Evolutionary conservation across 2,113 vertebrate genomes (phyloP).

Genomic region (Jaculus jaculus): DNA sequence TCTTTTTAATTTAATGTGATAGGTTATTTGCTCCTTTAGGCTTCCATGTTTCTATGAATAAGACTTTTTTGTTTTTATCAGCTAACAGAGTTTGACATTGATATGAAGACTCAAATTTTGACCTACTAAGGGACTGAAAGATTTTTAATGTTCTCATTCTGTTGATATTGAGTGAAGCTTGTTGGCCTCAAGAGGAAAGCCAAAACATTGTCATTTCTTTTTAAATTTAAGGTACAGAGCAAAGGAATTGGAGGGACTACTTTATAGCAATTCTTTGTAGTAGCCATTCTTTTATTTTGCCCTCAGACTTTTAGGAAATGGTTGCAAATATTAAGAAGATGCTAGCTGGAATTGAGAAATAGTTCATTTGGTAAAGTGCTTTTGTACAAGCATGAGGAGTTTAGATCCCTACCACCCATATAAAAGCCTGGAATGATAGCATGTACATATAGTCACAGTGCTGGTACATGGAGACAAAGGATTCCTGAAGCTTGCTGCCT

Average conservation of each 20-base stretch:
- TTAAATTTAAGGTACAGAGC: neutral
- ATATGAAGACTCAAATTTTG: constrained; percentile 4
- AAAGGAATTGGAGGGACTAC: neutral
- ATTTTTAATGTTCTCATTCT: constrained; percentile 46
- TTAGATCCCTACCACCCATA: no score
- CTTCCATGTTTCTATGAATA: constrained; percentile 46
- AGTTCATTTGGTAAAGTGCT: no score
- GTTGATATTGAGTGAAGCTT: constrained; percentile 16
- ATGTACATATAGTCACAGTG: no score
- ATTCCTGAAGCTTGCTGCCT: no score
- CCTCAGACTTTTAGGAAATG: constrained; percentile 28
- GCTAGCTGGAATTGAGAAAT: no score
- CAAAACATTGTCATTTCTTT: constrained; percentile 26
- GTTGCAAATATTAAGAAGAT: constrained; percentile 54
- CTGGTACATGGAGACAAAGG: no score
- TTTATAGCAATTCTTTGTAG: constrained; percentile 28
- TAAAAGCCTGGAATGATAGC: no score
- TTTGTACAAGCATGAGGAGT: no score
- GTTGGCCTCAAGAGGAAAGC: constrained; percentile 6
- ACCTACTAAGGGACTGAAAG: neutral
- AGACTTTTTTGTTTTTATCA: constrained; percentile 31
- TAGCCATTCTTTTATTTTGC: neutral
- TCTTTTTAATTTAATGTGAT: constrained; percentile 44
- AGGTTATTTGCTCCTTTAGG: neutral
- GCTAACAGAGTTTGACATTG: constrained; percentile 52